Evolutionary conservation across 2,797 vertebrate species (phyloP).

Genomic region (Tiaroga cobitis): DNA sequence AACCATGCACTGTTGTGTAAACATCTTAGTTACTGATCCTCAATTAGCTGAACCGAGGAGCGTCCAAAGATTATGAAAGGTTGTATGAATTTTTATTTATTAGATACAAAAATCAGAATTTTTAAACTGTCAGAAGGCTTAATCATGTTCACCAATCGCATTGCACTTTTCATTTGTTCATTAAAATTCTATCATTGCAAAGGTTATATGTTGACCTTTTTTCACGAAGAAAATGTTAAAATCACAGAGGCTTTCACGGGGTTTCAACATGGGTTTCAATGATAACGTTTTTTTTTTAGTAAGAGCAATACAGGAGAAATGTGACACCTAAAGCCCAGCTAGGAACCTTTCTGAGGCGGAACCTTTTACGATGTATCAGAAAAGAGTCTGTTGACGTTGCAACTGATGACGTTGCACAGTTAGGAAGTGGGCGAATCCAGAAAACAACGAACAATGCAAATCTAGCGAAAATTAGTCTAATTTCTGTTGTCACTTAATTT

Average conservation of each 20-base stretch:
- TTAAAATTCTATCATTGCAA: not conserved
- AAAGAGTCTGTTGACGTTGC: constrained; percentile 57
- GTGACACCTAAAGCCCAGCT: not conserved
- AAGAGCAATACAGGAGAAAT: not conserved
- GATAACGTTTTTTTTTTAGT: too few species aligned
- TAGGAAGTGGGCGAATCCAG: constrained; percentile 63
- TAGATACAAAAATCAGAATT: not conserved
- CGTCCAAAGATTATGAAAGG: not conserved
- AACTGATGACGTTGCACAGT: constrained; percentile 29
- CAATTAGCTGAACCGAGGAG: not conserved
- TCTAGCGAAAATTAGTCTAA: constrained; percentile 1
- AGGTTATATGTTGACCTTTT: not conserved
- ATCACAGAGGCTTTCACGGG: not conserved
- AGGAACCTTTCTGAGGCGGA: constrained; percentile 51
- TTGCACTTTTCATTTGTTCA: not conserved
- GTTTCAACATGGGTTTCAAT: not conserved
- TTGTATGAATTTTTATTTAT: not conserved
- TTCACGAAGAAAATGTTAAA: not conserved
- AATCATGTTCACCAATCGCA: not conserved
- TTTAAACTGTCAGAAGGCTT: not conserved
- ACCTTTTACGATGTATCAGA: constrained; percentile 10
- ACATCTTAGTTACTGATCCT: not conserved
- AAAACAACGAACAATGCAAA: constrained; percentile 15
- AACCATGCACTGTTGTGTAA: not conserved
- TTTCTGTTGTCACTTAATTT: not conserved